Evolutionary conservation across 1,140 invertebrate genomes (phyloP).

Genomic region (Tetraneura akinire): DNA sequence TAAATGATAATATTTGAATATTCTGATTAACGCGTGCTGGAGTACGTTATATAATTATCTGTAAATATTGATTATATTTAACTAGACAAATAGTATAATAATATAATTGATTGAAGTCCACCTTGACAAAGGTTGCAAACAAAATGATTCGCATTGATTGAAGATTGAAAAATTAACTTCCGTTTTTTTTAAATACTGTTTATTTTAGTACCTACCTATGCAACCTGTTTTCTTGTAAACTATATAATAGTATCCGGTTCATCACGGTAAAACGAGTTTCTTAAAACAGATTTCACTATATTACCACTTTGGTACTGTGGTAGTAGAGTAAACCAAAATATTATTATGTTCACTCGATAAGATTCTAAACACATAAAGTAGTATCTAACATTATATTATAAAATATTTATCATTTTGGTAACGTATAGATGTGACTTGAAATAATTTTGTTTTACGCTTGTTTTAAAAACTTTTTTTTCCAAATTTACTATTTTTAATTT

Average conservation of each 20-base stretch:
- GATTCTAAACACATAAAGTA: too few species aligned
- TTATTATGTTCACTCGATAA: background rate
- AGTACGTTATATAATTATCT: too few species aligned
- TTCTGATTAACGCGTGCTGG: too few species aligned
- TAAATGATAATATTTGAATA: too few species aligned
- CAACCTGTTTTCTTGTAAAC: background rate
- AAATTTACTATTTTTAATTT: too few species aligned
- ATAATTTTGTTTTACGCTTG: too few species aligned
- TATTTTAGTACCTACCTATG: background rate
- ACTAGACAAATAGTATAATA: too few species aligned
- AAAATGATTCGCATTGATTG: background rate
- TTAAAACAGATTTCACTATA: background rate
- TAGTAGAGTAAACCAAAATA: background rate
- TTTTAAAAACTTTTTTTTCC: too few species aligned
- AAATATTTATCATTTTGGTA: too few species aligned
- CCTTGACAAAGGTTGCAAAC: background rate
- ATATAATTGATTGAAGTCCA: background rate
- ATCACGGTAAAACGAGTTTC: background rate
- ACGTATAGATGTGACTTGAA: too few species aligned
- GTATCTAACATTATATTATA: too few species aligned
- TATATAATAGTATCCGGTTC: background rate
- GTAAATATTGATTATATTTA: too few species aligned
- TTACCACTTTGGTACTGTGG: background rate
- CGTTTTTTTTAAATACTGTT: background rate
- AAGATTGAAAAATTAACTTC: background rate